Conservation (phyloP, 2,797 vertebrate genomes). For the Premnoplex brunnescens region DNA sequence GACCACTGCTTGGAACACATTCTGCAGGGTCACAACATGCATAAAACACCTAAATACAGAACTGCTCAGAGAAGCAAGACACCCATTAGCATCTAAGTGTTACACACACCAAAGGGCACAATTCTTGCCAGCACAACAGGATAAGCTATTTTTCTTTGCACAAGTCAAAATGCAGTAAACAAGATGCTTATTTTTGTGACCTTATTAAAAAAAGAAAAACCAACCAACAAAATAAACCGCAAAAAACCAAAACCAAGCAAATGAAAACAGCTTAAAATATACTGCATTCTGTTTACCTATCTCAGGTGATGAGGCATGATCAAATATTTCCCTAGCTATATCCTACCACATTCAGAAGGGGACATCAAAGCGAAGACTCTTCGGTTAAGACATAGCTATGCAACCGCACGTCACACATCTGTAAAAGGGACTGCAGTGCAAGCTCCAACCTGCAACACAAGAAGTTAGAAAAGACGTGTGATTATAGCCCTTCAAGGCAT, state of each 20-base stretch:
- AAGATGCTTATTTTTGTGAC: neutral
- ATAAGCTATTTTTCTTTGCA: neutral
- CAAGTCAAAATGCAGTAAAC: neutral
- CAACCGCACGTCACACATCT: neutral
- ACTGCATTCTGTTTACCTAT: conserved; percentile 34
- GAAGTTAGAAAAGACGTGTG: neutral
- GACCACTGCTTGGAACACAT: neutral
- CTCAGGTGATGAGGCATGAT: conserved; percentile 27
- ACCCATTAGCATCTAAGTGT: accelerated
- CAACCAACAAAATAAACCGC: neutral
- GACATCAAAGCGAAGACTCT: neutral
- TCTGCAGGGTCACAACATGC: accelerated
- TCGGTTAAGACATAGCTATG: neutral
- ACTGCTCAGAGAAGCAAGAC: neutral
- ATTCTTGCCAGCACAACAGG: neutral
- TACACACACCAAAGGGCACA: neutral
- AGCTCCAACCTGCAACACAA: conserved; percentile 39
- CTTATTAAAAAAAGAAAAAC: neutral
- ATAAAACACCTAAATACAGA: neutral
- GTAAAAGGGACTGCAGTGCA: neutral
- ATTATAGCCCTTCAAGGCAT: accelerated
- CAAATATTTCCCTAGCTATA: conserved; percentile 38
- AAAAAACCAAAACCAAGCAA: accelerated
- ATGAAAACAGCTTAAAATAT: neutral
- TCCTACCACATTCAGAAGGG: conserved; percentile 48